Conservation (phyloP, 2,888 invertebrate genomes). For the Morpho deidamia region DNA sequence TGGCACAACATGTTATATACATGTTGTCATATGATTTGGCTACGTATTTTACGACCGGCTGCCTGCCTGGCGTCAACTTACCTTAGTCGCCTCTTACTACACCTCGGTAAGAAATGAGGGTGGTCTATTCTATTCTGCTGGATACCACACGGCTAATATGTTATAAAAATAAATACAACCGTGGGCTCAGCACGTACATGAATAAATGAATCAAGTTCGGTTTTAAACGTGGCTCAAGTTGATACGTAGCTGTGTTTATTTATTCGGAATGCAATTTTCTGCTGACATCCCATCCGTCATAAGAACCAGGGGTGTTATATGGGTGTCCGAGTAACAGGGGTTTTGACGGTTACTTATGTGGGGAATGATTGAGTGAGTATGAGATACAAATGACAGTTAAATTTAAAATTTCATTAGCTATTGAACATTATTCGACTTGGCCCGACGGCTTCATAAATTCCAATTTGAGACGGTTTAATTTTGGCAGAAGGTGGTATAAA, state of each 20-base stretch:
- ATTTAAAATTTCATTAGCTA: constrained; percentile 23
- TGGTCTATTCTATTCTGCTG: too few species aligned
- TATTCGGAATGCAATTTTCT: constrained; percentile 39
- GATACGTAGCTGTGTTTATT: constrained; percentile 19
- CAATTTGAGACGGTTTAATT: background rate
- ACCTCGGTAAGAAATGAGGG: too few species aligned
- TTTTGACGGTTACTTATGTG: constrained; percentile 29
- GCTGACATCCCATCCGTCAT: constrained; percentile 50
- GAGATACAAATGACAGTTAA: constrained; percentile 22
- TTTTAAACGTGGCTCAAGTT: constrained; percentile 2
- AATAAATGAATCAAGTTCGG: background rate
- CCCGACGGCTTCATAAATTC: background rate
- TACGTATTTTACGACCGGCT: too few species aligned
- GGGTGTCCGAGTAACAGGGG: constrained; percentile 43
- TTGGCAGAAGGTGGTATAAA: too few species aligned
- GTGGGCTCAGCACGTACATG: too few species aligned
- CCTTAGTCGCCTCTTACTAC: too few species aligned
- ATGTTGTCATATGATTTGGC: too few species aligned
- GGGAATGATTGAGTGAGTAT: constrained; percentile 25
- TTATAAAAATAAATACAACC: too few species aligned
- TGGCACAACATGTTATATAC: too few species aligned
- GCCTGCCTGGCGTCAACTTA: too few species aligned
- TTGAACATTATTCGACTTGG: constrained; percentile 16
- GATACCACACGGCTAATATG: too few species aligned
- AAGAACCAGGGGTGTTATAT: constrained; percentile 49